A percentile compares a stretch with the other conserved stretches of the same genome.
Conservation (phyloP, 1,140 invertebrate genomes). For the Drosophila kepulauana region DNA sequence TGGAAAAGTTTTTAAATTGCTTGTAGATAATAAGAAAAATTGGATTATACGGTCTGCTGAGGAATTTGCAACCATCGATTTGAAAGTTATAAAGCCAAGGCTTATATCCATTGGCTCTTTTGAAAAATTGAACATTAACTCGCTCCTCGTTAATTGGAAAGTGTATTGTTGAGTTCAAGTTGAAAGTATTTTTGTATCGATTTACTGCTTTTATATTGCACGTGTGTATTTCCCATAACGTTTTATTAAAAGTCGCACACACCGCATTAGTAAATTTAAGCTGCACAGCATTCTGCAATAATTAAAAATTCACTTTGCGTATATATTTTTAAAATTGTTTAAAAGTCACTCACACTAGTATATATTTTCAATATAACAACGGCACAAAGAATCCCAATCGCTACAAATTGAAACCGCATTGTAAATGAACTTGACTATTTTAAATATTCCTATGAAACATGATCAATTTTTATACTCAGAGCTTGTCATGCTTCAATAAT, state of each 20-base stretch:
- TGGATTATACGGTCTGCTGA: not conserved
- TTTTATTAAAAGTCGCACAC: not conserved
- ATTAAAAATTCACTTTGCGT: not conserved
- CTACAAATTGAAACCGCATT: too few species aligned
- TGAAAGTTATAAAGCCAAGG: not conserved
- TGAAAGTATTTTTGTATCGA: conserved; percentile 1
- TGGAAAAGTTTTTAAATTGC: not conserved
- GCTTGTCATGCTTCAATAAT: too few species aligned
- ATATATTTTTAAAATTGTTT: not conserved
- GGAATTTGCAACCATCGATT: not conserved
- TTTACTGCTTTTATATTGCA: not conserved
- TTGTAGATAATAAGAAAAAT: not conserved
- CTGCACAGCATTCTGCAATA: not conserved
- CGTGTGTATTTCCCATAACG: not conserved
- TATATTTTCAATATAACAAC: too few species aligned
- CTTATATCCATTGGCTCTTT: conserved; percentile 10
- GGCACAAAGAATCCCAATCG: too few species aligned
- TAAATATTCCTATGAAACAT: too few species aligned
- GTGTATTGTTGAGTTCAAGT: not conserved
- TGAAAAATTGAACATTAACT: not conserved
- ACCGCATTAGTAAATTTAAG: conserved; percentile 2
- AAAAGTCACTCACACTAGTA: not conserved
- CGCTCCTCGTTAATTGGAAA: not conserved
- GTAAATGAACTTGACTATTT: too few species aligned
- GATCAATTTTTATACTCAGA: too few species aligned